Conservation (phyloP, 2,888 invertebrate genomes). For the Adineta ricciae region DNA sequence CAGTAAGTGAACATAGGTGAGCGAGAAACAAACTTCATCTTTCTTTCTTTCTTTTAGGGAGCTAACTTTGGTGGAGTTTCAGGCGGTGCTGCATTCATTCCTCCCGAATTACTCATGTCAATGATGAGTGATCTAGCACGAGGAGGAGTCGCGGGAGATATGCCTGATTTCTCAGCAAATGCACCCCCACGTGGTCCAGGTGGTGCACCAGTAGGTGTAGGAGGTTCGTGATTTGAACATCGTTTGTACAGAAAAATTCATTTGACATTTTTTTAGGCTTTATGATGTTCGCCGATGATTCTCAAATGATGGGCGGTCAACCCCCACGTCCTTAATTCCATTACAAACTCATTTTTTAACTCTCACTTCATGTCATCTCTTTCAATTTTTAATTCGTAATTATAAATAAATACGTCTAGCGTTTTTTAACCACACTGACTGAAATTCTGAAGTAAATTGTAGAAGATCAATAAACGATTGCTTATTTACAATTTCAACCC, state of each 20-base stretch:
- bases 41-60: neutral
- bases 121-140: neutral
- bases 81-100: neutral
- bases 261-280: neutral
- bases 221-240: neutral
- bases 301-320: neutral
- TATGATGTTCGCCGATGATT: neutral
- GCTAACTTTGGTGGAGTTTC: neutral
- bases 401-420: neutral
- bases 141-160: neutral
- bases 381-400: neutral
- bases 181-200: neutral
- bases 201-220: neutral
- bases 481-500: too few relatives aligned
- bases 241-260: too few relatives aligned
- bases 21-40: too few relatives aligned
- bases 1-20: neutral
- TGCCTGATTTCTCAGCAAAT: neutral
- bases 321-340: neutral
- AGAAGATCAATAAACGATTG: too few relatives aligned
- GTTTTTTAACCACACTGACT: too few relatives aligned
- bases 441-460: too few relatives aligned
- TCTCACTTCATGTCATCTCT: neutral
- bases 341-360: neutral
- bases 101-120: neutral